Base-by-base conservation (phyloP, 2,113 vertebrate species). In the Pithys albifrons region DNA sequence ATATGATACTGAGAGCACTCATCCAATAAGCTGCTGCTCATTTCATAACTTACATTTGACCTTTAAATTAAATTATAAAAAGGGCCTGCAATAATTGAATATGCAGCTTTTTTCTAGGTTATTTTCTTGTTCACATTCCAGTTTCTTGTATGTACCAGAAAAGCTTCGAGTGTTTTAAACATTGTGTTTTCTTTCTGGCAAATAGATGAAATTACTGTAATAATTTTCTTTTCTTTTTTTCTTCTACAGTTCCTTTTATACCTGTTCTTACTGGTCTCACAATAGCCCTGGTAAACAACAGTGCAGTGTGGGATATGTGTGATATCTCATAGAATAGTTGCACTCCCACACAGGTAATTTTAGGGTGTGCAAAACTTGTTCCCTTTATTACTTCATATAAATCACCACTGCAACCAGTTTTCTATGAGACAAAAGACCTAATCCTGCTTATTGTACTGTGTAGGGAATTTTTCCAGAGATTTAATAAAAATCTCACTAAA, bases 321-420 rank as follows among this genome's bases (percentile, higher is more conserved):
- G 88, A 84, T 89, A 66, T 33, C 81, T 94, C 33, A 6, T 46
- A 39, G 65, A 66, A 86, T 43, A 93, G 91, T 25, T 93, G 33
- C 88, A 94, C 94, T 96, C 95, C 95, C 73, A 96, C 85, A 58
- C 85, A 55, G 85, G 78, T 65, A 70, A 79, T 89, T 93, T 74
- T 48, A 88, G 79, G 39, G 88, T 84, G 43, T 74, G 54, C 74
- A 79, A 78, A 91, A 84, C 48, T 91, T 81, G 48, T 81, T 91
- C 90, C 76, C 59, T 85, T 89, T 81, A 88, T 88, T 91, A 58
- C 84, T 78, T 87, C 81, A 76, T 78, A 78, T 52, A 55, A 92
- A 95, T 77, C 92, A 89, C 79, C 62, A 54, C 20, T 64, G 35
- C 88, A 89, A 94, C 91, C 71, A 37, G 33, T 33, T 91, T 81